Conservation (phyloP, 2,113 vertebrate genomes). For the Anarrhichthys ocellatus region DNA sequence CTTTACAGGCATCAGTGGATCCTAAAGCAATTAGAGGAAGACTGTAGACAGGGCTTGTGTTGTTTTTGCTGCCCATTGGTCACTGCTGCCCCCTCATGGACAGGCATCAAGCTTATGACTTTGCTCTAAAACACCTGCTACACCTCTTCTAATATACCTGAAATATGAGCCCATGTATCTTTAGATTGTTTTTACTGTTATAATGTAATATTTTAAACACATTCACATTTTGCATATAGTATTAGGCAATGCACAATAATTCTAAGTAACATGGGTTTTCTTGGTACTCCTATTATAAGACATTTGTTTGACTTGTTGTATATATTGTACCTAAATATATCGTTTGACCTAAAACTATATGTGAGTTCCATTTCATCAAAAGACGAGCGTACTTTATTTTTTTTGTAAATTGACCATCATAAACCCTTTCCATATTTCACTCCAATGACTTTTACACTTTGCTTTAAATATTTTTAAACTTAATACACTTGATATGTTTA, state of each 20-base stretch:
- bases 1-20: neutral
- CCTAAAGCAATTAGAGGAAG: neutral
- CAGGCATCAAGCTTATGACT: neutral
- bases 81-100: neutral
- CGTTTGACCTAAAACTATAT: neutral
- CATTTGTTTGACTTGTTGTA: neutral
- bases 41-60: neutral
- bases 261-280: neutral
- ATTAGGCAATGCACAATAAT: neutral
- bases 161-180: neutral
- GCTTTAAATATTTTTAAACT: neutral
- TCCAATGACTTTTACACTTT: neutral
- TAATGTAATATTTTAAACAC: neutral
- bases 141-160: neutral
- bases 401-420: neutral
- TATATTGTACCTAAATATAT: neutral
- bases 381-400: neutral
- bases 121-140: neutral
- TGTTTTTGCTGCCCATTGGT: neutral
- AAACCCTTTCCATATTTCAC: neutral
- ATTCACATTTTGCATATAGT: neutral
- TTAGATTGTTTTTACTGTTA: neutral
- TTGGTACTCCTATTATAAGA: neutral
- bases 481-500: neutral
- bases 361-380: neutral